Conservation (phyloP, 2,888 invertebrate species). For the Ellobium chinense region DNA sequence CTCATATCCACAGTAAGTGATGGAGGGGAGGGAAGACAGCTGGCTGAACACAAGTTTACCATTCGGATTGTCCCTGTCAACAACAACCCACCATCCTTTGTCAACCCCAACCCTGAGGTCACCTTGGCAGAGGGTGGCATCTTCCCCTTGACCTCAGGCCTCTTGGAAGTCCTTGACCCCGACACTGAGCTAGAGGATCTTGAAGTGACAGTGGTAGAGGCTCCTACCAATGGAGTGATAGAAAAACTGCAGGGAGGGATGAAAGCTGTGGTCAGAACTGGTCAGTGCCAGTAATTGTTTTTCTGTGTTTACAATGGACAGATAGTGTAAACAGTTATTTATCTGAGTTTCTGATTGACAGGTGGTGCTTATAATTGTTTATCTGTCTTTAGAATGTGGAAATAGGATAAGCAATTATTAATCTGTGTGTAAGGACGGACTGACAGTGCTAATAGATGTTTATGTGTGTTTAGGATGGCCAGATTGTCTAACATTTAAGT, state of each 20-base stretch:
- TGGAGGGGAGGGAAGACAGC: constrained; percentile 52
- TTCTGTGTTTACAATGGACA: no score
- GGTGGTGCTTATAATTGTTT: no score
- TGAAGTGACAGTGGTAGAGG: constrained; percentile 57
- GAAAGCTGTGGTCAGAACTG: constrained; percentile 54
- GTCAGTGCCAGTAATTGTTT: no score
- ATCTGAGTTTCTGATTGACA: no score
- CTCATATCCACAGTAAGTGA: constrained; percentile 59
- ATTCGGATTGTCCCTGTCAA: constrained; percentile 71
- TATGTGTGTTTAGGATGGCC: no score
- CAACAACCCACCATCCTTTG: constrained; percentile 69
- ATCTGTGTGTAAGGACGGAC: no score
- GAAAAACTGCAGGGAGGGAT: constrained; percentile 58
- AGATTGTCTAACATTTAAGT: no score
- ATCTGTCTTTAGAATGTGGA: no score
- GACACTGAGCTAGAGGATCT: constrained; percentile 66
- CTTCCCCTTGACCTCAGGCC: constrained; percentile 59
- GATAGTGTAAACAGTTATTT: no score
- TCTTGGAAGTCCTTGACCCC: constrained; percentile 65
- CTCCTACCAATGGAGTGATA: constrained; percentile 61
- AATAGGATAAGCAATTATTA: no score
- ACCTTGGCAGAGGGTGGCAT: constrained; percentile 63
- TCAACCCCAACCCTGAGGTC: constrained; percentile 53
- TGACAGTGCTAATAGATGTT: no score
- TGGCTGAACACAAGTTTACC: constrained; percentile 66